Evolutionary conservation across 2,113 vertebrate genomes (phyloP), one percentile per base, ranked within the genome.

Genomic region (Athene cunicularia): DNA sequence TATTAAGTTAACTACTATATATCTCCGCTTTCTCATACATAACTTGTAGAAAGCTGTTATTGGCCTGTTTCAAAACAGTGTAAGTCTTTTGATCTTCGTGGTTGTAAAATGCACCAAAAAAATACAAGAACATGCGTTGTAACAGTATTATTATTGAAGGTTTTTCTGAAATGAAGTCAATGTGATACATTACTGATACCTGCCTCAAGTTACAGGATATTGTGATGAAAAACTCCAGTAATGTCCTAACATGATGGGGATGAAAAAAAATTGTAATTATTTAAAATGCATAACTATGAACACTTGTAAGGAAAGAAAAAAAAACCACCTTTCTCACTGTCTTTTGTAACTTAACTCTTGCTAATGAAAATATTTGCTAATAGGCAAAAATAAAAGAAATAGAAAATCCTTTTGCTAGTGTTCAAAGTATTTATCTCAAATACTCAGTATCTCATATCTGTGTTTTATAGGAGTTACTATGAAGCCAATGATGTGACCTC

Each of bases 401-500:
- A 30, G 2, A 64, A 75, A 81, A 72, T 47, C 5, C 12, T 68
- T 92, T 64, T 28, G 8, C 30, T 81, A 6, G 0, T 5, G 18
- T 67, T 92, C 43, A 41, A 56, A 50, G 33, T 50, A 13, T 55
- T 90, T 90, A 45, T 64, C 62, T 91, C 3, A 90, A 43, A 70
- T 70, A 56, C 20, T 73, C 22, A 23, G 4, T 17, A 6, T 93
- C 28, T 93, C 66, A 2, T 55, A 3, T 41, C 26, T 94, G 22
- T 90, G 14, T 90, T 49, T 86, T 97, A 15, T 16, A 99, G 99
- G 98, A 99, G 99, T 97, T 99, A 99, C 64, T 99, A 99, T 30
- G 99, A 99, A 98, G 99, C 99, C 85, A 99, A 98, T 37, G 99
- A 99, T 91, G 97, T 99, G 79, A 80, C 98, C 12, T 98, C 99